Base-by-base conservation (phyloP, 30 jellyfish, hydroid and myxozoan species). In the Haliclystus octoradiatus region DNA sequence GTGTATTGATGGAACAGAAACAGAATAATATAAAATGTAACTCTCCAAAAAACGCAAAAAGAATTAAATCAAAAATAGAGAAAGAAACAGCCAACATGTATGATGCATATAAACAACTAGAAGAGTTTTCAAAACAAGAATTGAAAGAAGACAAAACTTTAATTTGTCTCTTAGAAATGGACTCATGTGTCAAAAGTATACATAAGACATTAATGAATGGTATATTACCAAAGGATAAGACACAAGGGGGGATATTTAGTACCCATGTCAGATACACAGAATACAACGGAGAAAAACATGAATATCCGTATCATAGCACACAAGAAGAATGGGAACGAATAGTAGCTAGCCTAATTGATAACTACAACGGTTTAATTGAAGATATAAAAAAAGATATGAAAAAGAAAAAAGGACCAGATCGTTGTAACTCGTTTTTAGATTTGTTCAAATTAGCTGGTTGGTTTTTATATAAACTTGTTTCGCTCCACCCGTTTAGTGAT, bases 401-500 rank as follows among this genome's bases (percentile, higher is more conserved):
- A 4, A 61, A 33, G n/a, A 15, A 23, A 1, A 35, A 50, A 9
- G n/a, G 15, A 1, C n/a, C n/a, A n/a, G n/a, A n/a, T n/a, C n/a
- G n/a, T n/a, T n/a, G n/a, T n/a, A 50, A 74, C 4, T 2, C 52
- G 15, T 1, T 62, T 31, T 40, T 23, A 32, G 70, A 47, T 1
- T 15, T 47, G 25, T 74, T 74, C 66, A 62, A 74, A 27, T 28
- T 31, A 4, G 76, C 77, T 12, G 71, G 76, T 62, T 62, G 63
- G 19, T 35, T 74, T 26, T 9, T 74, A 23, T 74, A 62, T 74
- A 50, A 34, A 31, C 26, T 74, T 71, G 50, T 74, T 14, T 70
- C 62, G 47, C 66, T 74, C 31, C 84, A 74, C 47, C 84, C 84
- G 25, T 74, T 74, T 35, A 24, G 76, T 1, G 84, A 74, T 62